phyloP scores from a whole-genome alignment of 2,113 vertebrate species.

The Cyrtonyx montezumae region DNA sequence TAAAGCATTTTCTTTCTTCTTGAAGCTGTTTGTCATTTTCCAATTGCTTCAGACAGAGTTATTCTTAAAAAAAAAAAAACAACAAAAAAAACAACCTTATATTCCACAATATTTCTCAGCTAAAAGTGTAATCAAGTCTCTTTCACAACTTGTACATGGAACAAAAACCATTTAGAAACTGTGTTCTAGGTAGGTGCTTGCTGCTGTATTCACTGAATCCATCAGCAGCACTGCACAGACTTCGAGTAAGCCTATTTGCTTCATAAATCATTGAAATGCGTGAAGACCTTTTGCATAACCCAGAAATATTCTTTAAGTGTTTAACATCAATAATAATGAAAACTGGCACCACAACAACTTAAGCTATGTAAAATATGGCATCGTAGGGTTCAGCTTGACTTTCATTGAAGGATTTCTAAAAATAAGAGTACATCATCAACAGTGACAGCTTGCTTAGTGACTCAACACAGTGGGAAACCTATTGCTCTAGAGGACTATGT shows the following conservation, averaged over 20 bases:
- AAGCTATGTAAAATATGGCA: conserved; percentile 68
- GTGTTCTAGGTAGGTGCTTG: conserved; percentile 71
- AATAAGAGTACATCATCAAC: conserved; percentile 68
- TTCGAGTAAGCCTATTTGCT: conserved; percentile 72
- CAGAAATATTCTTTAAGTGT: conserved; percentile 76
- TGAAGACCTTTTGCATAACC: conserved; percentile 73
- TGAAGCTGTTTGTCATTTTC: conserved; percentile 72
- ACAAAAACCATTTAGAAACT: conserved; percentile 68
- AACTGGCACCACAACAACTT: conserved; percentile 71
- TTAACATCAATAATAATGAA: conserved; percentile 81
- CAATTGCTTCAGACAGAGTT: conserved; percentile 67
- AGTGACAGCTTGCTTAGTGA: conserved; percentile 68
- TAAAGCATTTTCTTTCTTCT: conserved; percentile 51
- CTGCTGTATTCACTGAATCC: conserved; percentile 52
- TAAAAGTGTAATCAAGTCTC: conserved; percentile 76
- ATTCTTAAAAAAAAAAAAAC: conserved; percentile 69
- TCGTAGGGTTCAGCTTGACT: conserved; percentile 56
- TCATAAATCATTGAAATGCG: conserved; percentile 79
- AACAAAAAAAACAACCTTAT: conserved; percentile 48
- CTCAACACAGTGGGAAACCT: conserved; percentile 63
- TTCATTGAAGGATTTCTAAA: conserved; percentile 74
- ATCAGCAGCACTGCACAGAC: conserved; percentile 62
- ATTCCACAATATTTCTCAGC: conserved; percentile 70
- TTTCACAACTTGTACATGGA: conserved; percentile 76
- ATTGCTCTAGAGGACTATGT: conserved; percentile 65